Percentiles rank a stretch among this genome's conserved stretches.
phyloP scores from a whole-genome alignment of 2,113 vertebrate genomes.

The Platysternon megacephalum region DNA sequence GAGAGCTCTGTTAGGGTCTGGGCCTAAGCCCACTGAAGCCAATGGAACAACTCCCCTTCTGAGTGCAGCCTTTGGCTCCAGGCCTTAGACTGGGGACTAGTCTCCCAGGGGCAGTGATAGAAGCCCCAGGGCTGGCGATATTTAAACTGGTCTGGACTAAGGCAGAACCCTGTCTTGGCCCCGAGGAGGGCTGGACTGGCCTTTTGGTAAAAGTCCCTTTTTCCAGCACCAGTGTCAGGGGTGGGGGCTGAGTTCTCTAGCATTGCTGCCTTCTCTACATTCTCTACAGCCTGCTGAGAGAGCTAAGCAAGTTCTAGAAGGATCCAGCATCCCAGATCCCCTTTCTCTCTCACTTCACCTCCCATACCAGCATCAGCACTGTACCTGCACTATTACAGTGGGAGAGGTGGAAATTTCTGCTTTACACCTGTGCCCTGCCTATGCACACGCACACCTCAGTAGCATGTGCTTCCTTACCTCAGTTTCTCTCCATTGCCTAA shows the following conservation, averaged over 20 bases:
- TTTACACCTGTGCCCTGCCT: neutral
- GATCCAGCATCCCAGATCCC: neutral
- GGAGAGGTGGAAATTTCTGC: neutral
- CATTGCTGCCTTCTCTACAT: neutral
- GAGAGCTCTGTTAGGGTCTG: neutral
- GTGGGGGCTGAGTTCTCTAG: too few species aligned
- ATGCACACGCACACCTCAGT: too few species aligned
- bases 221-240: neutral
- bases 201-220: neutral
- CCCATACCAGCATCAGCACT: too few species aligned
- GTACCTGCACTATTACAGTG: neutral
- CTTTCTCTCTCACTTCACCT: too few species aligned
- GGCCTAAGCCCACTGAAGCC: neutral
- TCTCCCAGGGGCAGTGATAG: too few species aligned
- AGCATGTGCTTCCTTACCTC: neutral
- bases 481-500: neutral
- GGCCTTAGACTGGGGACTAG: neutral
- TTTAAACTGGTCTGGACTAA: too few species aligned
- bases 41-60: neutral
- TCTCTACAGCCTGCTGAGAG: neutral
- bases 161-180: too few species aligned
- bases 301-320: neutral
- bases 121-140: too few species aligned
- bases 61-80: neutral
- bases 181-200: neutral